Evolutionary conservation across 2,797 vertebrate species (phyloP).

Genomic region (Simalia tracyae): DNA sequence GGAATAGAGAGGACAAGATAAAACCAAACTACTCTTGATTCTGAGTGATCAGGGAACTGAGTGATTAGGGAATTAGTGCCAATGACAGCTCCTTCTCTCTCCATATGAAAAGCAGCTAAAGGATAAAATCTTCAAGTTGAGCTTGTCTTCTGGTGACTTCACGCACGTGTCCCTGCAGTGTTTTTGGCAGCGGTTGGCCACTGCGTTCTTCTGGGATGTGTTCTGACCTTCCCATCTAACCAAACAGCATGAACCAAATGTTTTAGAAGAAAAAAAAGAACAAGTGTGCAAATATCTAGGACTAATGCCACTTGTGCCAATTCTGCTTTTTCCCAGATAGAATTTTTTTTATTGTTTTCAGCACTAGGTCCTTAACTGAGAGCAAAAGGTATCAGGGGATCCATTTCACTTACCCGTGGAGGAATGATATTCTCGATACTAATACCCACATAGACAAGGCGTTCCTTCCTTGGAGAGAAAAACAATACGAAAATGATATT

Average conservation of each 20-base stretch:
- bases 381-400: neutral
- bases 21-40: neutral
- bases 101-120: neutral
- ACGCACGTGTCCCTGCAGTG: too few species aligned
- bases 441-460: constrained; percentile 96
- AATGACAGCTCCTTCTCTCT: neutral
- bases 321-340: neutral
- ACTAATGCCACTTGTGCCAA: neutral
- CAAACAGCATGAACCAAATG: neutral
- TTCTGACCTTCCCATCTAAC: too few species aligned
- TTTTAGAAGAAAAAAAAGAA: neutral
- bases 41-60: neutral
- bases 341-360: neutral
- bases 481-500: neutral
- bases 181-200: too few species aligned
- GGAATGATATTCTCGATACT: constrained; percentile 99
- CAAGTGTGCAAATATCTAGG: neutral
- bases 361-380: neutral
- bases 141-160: too few species aligned
- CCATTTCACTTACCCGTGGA: constrained; percentile 81
- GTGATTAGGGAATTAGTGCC: neutral
- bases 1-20: neutral
- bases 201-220: too few species aligned
- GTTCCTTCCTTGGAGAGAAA: constrained; percentile 81
- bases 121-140: too few species aligned